Base-by-base conservation (phyloP, 2,888 invertebrate genomes). In the Scaeva pyrastri region DNA sequence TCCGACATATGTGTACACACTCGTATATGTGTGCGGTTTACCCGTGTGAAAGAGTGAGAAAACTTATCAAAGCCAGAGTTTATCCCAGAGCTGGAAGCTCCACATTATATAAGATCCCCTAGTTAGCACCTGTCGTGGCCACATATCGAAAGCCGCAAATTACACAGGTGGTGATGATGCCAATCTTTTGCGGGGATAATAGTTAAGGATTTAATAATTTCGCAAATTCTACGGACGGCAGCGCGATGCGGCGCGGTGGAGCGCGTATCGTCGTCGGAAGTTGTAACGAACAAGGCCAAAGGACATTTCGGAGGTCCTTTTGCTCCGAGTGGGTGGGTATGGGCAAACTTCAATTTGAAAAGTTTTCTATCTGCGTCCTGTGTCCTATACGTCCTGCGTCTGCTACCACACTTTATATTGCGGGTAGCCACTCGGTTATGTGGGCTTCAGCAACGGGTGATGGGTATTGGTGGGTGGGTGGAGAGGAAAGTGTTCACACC, bases 131-230 rank as follows among this genome's bases (percentile, higher is more conserved):
- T 71, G 74, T n/a, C 74, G 19, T 74, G 64, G 81, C 74, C 82
- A 60, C 82, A 86, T 82, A 78, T 86, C 77, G 58, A 77, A 82
- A 66, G 39, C 86, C 82, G 74, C 86, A 86, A 77, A 82, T 82
- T 82, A 74, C 74, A 60, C 82, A 78, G 82, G 74, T 78, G 64
- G 52, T 43, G 45, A 72, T 82, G 77, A 79, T 74, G 79, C 71
- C 62, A 71, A 72, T 77, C 52, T 62, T 60, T 43, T 64, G 55
- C 2, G 26, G 48, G 26, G 56, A 71, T 71, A 45, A 45, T 31
- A 58, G 52, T 64, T 58, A 41, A 45, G 72, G 83, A 66, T 75
- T 84, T 75, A 72, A 80, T 84, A 80, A 84, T 79, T 80, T 55
- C 58, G n/a, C 19, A 56, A 78, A 58, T 56, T 56, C 50, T 19